phyloP scores from a whole-genome alignment of 2,888 invertebrate genomes.

The Ophioninae sp. region DNA sequence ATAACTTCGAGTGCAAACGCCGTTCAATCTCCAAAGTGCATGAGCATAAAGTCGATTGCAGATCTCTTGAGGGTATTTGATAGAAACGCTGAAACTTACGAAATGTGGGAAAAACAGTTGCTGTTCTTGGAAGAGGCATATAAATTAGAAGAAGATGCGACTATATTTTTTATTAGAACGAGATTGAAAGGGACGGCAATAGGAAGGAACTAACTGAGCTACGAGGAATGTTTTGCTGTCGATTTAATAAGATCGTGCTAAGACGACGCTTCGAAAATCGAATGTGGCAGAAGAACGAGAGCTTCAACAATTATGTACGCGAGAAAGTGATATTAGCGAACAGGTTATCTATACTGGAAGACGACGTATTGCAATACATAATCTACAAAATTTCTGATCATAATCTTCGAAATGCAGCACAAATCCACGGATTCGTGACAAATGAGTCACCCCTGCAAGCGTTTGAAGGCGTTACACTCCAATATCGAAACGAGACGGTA shows the following conservation, averaged over 20 bases:
- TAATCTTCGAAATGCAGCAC: no score
- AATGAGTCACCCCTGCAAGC: no score
- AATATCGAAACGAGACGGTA: no score
- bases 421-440: constrained; percentile 26
- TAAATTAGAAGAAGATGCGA: neutral
- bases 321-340: neutral
- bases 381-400: no score
- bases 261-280: constrained; percentile 40
- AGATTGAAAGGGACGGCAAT: neutral
- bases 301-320: constrained; percentile 42
- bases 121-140: neutral
- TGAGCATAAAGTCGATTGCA: neutral
- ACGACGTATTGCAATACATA: no score
- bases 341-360: no score
- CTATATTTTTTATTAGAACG: constrained; percentile 6
- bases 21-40: neutral
- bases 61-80: neutral
- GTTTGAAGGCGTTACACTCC: no score
- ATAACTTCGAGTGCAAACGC: neutral
- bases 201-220: neutral
- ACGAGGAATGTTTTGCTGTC: no score
- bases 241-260: neutral
- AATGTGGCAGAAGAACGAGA: constrained; percentile 19
- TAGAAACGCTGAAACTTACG: neutral
- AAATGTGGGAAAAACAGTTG: neutral